Base-by-base conservation (phyloP, 1,140 invertebrate species). In the Diorhabda sublineata region DNA sequence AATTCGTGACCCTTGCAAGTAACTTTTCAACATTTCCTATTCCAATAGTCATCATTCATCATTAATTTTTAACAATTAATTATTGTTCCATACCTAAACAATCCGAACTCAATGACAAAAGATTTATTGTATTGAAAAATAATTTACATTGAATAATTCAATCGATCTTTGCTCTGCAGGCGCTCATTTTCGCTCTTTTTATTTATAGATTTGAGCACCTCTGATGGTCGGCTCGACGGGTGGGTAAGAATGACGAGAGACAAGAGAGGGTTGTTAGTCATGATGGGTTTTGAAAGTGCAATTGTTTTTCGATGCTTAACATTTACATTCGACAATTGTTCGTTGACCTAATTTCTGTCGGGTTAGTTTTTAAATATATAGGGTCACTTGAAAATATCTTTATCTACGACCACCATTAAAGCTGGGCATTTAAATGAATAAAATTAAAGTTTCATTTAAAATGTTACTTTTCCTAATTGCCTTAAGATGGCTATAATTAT, bases 41-140 rank as follows among this genome's bases (percentile, higher is more conserved):
- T 72, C 73, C 73, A 69, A 74, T 72, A 79, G 76, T 79, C 77
- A 79, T 79, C 76, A 76, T 78, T 78, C 75, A 77, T 79, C 77
- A 79, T 79, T 79, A 79, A 77, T 71, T 74, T 72, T 71, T 72
- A 75, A 78, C 77, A 78, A 79, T 79, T 79, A 79, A 78, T 79
- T 79, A 78, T 78, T 74, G 76, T 76, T 76, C 71, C 69, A 45
- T 68, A 64, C 45, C 67, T 64, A 67, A 68, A 66, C 71, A 71
- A 65, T 64, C 66, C 74, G 68, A 69, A 61, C 71, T 68, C 72
- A 77, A 77, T 76, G 76, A 78, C 76, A 78, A 78, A 76, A 76
- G 76, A 78, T 78, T 78, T 78, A 78, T 78, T 76, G 76, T 76
- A 75, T 74, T 71, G 72, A 74, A 71, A 76, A 77, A 77, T 77